Conservation (phyloP, 2,797 vertebrate species). For the Hyperoplus immaculatus region DNA sequence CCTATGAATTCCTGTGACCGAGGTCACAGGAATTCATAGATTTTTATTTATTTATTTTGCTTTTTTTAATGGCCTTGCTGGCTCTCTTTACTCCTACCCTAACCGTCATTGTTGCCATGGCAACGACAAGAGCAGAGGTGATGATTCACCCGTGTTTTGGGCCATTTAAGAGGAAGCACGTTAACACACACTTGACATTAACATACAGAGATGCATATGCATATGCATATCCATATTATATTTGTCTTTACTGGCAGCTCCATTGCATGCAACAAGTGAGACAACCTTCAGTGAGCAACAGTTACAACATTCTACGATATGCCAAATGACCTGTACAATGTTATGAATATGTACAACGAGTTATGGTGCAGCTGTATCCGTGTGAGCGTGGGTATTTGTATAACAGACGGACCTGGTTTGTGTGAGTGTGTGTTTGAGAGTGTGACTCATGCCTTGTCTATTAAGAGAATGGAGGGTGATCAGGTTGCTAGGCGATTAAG, state of each 20-base stretch:
- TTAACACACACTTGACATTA: slow-evolving; percentile 15
- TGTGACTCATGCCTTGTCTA: slow-evolving; percentile 78
- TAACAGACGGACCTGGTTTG: slow-evolving; percentile 41
- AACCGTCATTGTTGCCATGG: slow-evolving; percentile 65
- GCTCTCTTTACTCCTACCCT: slow-evolving; percentile 18
- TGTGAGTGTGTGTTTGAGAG: slow-evolving; percentile 52
- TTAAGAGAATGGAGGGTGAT: slow-evolving; percentile 82
- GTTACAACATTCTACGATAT: background rate
- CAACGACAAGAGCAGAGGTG: slow-evolving; percentile 60
- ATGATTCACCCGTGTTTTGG: slow-evolving; percentile 40
- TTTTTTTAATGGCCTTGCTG: slow-evolving; percentile 40
- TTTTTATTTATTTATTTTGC: slow-evolving; percentile 58
- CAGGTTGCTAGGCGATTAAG: slow-evolving; percentile 86
- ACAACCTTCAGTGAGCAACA: slow-evolving; percentile 10
- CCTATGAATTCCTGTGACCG: background rate
- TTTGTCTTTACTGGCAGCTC: slow-evolving; percentile 3
- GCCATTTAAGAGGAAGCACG: slow-evolving; percentile 13
- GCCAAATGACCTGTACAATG: slow-evolving; percentile 24
- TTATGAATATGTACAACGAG: slow-evolving; percentile 11
- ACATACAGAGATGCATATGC: slow-evolving; percentile 6
- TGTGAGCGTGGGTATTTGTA: slow-evolving; percentile 26
- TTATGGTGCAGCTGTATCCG: slow-evolving; percentile 24
- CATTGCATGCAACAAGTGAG: background rate
- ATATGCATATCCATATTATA: background rate
- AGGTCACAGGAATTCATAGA: slow-evolving; percentile 30